Evolutionary conservation across 2,797 vertebrate species (phyloP).

Genomic region (Benthosema pterotum): DNA sequence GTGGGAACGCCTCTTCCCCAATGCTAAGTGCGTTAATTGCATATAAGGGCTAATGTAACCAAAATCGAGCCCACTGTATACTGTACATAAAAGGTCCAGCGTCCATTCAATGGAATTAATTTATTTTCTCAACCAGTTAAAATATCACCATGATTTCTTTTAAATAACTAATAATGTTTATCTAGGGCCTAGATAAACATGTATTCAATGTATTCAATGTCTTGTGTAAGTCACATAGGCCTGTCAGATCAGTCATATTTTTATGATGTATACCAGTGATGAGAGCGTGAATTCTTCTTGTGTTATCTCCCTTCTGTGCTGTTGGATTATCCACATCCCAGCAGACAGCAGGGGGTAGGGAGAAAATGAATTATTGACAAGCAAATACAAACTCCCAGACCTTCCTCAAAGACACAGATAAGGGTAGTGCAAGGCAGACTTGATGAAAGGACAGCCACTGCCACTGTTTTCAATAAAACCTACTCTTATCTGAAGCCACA

Average conservation of each 20-base stretch:
- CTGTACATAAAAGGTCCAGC: background rate
- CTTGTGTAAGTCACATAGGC: background rate
- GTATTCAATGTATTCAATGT: background rate
- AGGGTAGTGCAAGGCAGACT: slow-evolving; percentile 1
- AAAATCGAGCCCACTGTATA: no score
- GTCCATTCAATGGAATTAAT: background rate
- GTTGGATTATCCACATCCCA: background rate
- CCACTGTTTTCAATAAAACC: background rate
- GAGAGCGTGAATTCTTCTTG: background rate
- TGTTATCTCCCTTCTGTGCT: background rate
- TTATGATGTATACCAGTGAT: background rate
- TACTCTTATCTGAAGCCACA: slow-evolving; percentile 4
- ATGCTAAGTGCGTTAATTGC: no score
- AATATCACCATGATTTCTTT: no score
- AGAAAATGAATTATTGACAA: slow-evolving; percentile 33
- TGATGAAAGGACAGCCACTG: slow-evolving; percentile 7
- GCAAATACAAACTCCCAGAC: slow-evolving; percentile 1
- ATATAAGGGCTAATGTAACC: no score
- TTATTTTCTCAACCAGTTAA: background rate
- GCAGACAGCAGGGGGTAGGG: slow-evolving; percentile 3
- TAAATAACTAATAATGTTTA: slow-evolving; percentile 1
- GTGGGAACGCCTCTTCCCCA: no score
- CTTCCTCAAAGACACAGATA: slow-evolving; percentile 1
- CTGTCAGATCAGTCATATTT: slow-evolving; percentile 4
- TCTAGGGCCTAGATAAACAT: no score